Evolutionary conservation across 2,113 vertebrate genomes (phyloP), one percentile per base, ranked within the genome.

Genomic region (Campylorhamphus procurvoides): DNA sequence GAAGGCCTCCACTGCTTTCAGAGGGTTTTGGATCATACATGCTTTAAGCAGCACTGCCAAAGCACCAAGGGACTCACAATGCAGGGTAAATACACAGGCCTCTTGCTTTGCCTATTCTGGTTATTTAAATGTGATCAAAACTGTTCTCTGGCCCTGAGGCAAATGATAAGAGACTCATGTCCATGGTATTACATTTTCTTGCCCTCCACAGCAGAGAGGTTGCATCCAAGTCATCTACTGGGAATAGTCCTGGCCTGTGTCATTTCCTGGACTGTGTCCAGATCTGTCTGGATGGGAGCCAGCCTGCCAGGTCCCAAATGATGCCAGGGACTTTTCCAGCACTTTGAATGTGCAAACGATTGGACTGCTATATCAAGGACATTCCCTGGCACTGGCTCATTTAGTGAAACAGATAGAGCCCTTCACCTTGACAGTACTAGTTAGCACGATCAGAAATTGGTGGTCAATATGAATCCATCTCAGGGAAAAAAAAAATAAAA

Each of bases 1-100:
- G 89, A 84, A 94, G 37, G 69, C 31, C 18, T 84, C 64, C 18
- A 27, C 19, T 73, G 64, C 49, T 79, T 91, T 79, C 62, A 83
- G 67, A 28, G 33, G 28, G 55, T 53, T 94, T 95, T 96, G 81
- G 78, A 91, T 79, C 35, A 58, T 31, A 83, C n/a, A 46, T 73
- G 67, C 66, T 76, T 89, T 75, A 46, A 33, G 28, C n/a, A 68
- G 52, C 42, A 10, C 31, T 76, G 74, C 74, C 71, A 91, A 82
- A 93, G 71, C 58, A 72, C n/a, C 17, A 25, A 72, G 58, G 62
- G 58, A 68, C 80, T 60, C 82, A 59, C 49, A 78, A 79, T 5
- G 42, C 29, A 49, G 37, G 13, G 7, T 56, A 37, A 93, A 77
- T 64, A 66, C 18, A 64, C 44, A 55, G 14, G 55, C 40, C 12